A percentile compares a stretch with the other conserved stretches of the same genome.
phyloP scores from a whole-genome alignment of 2,888 invertebrate species.

The Ischnura elegans region DNA sequence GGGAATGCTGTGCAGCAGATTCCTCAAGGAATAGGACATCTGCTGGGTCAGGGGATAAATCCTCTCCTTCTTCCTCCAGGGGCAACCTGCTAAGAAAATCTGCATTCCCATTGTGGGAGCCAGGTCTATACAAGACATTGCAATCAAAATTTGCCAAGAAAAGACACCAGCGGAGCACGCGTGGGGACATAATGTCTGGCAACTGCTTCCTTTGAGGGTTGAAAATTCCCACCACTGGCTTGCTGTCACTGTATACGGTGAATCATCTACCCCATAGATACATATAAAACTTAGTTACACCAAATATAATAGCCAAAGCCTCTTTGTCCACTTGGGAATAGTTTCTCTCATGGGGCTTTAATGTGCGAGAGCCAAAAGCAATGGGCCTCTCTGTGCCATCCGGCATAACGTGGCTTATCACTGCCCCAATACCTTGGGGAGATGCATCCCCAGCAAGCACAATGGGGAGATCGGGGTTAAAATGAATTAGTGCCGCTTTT shows the following conservation, averaged over 20 bases:
- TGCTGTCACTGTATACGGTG: neutral
- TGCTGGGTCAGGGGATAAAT: too few relatives aligned
- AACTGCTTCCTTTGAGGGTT: too few relatives aligned
- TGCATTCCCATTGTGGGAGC: too few relatives aligned
- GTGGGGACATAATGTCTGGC: too few relatives aligned
- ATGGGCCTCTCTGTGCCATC: neutral
- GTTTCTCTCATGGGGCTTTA: neutral
- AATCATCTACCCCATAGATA: neutral
- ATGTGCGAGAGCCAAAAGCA: neutral
- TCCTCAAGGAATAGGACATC: neutral
- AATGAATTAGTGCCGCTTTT: neutral
- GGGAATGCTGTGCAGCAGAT: neutral
- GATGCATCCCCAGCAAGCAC: neutral
- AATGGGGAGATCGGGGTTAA: neutral
- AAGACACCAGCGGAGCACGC: too few relatives aligned
- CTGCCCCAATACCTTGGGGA: neutral
- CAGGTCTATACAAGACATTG: too few relatives aligned
- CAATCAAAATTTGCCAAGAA: too few relatives aligned
- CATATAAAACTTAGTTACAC: neutral
- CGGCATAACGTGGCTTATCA: neutral
- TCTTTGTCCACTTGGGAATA: constrained; percentile 8
- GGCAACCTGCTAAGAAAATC: too few relatives aligned
- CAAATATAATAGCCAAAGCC: neutral
- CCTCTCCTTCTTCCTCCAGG: too few relatives aligned
- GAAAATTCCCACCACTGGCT: too few relatives aligned